Conservation (phyloP, 2,888 invertebrate species). For the Phorcus lineatus region DNA sequence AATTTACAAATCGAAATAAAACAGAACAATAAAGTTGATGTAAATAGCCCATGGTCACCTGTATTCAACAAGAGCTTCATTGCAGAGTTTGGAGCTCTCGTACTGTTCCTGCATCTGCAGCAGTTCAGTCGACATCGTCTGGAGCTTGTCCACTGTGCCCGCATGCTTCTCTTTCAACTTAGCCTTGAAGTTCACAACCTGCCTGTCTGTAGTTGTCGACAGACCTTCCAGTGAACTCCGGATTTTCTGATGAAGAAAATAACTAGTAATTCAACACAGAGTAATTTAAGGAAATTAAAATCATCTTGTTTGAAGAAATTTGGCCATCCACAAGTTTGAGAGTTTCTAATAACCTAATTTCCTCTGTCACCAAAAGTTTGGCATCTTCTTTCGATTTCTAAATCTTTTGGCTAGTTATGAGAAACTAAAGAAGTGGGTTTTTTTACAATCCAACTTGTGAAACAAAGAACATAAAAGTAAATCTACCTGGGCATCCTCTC, state of each 20-base stretch:
- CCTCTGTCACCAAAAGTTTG: too few species aligned
- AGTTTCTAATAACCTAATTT: too few species aligned
- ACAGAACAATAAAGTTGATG: too few species aligned
- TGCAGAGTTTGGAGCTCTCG: slow-evolving; percentile 30
- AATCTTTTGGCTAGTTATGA: too few species aligned
- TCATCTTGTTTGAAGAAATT: too few species aligned
- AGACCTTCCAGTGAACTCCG: neutral
- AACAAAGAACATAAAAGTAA: too few species aligned
- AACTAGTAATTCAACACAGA: neutral
- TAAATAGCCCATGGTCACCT: slow-evolving; percentile 25
- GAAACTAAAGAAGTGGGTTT: too few species aligned
- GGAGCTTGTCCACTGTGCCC: slow-evolving; percentile 28
- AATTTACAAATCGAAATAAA: too few species aligned
- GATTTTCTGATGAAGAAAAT: neutral
- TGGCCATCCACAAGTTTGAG: too few species aligned
- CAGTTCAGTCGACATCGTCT: slow-evolving; percentile 29
- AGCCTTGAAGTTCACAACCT: neutral
- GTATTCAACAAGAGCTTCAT: slow-evolving; percentile 33
- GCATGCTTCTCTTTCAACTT: slow-evolving; percentile 11
- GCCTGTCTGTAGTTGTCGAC: slow-evolving; percentile 19
- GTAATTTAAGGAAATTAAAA: too few species aligned
- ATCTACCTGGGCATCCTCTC: neutral
- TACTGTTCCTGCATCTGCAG: slow-evolving; percentile 30
- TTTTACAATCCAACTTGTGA: too few species aligned
- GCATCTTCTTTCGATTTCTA: too few species aligned